Percentiles rank a stretch among this genome's conserved stretches.
Conservation (phyloP, 2,797 vertebrate genomes). For the Molossus alvarezi region DNA sequence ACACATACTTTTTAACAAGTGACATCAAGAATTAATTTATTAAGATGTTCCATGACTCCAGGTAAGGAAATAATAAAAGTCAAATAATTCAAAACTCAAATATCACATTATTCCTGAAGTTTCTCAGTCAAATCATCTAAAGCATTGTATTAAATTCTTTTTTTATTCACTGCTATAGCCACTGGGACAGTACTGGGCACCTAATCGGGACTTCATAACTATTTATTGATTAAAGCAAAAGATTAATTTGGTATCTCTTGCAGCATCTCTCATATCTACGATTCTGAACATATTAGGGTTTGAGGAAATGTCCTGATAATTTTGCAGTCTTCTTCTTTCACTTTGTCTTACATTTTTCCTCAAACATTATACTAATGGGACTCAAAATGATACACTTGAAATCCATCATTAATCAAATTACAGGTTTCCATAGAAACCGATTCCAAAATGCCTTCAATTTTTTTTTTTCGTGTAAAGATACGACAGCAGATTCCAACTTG, state of each 20-base stretch:
- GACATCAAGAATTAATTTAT: background rate
- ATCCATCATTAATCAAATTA: constrained; percentile 74
- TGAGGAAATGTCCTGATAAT: background rate
- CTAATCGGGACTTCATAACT: background rate
- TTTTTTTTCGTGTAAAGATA: constrained; percentile 32
- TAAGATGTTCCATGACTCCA: background rate
- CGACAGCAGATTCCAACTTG: constrained; percentile 61
- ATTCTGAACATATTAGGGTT: background rate
- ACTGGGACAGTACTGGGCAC: background rate
- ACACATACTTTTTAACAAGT: background rate
- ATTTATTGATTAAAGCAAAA: constrained; percentile 42
- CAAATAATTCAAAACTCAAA: background rate
- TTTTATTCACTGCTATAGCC: background rate
- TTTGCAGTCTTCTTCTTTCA: background rate
- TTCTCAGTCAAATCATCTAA: constrained; percentile 22
- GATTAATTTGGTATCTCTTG: constrained; percentile 14
- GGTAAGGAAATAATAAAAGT: constrained; percentile 28
- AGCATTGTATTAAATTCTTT: constrained; percentile 42
- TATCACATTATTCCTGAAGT: background rate
- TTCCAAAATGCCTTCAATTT: constrained; percentile 60
- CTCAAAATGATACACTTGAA: constrained; percentile 74
- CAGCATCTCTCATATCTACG: background rate
- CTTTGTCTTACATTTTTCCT: background rate
- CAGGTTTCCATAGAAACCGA: constrained; percentile 78
- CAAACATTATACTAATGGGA: background rate